phyloP scores from a whole-genome alignment of 2,797 vertebrate genomes.

The Sus cebifrons region DNA sequence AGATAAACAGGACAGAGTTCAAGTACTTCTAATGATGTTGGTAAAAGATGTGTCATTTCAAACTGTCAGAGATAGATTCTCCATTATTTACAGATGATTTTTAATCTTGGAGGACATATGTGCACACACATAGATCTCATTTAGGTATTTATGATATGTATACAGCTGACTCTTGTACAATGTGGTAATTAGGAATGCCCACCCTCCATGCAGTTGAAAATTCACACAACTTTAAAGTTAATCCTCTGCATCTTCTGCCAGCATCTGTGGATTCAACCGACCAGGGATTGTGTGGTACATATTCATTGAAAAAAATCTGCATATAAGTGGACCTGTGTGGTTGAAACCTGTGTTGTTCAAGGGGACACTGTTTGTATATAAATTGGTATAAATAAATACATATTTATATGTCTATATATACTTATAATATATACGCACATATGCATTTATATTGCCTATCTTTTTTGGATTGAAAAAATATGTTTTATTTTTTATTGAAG shows the following conservation, averaged over 20 bases:
- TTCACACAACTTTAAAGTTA: neutral
- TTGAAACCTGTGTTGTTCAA: neutral
- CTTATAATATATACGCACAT: neutral
- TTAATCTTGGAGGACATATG: neutral
- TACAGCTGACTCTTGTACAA: neutral
- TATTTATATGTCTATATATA: neutral
- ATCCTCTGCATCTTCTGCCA: neutral
- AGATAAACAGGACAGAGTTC: neutral
- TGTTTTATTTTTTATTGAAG: neutral
- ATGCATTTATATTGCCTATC: neutral
- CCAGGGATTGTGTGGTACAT: neutral
- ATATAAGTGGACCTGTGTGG: neutral
- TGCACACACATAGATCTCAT: neutral
- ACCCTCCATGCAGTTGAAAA: neutral
- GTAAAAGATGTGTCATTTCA: conserved; percentile 9
- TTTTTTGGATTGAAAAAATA: neutral
- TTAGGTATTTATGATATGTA: neutral
- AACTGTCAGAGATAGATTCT: neutral
- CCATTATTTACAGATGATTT: conserved; percentile 18
- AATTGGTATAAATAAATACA: neutral
- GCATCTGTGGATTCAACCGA: neutral
- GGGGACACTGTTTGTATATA: neutral
- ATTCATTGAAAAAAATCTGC: neutral
- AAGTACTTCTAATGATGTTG: neutral
- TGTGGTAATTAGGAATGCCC: neutral